Conservation (phyloP, 2,888 invertebrate genomes). For the Nysson spinosus region DNA sequence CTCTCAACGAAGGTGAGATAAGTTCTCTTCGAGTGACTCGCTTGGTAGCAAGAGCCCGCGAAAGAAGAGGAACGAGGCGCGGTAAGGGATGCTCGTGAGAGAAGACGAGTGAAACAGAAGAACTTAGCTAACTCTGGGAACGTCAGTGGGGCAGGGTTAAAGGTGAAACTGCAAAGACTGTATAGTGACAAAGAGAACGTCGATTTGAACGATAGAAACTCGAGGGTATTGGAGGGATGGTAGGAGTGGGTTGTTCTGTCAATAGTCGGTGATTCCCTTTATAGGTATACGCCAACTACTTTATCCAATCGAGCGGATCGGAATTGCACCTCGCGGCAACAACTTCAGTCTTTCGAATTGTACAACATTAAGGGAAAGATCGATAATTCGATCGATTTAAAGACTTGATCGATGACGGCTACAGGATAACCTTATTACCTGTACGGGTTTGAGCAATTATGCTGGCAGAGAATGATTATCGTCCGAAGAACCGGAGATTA, state of each 20-base stretch:
- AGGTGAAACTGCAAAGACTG: conserved; percentile 53
- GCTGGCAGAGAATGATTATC: conserved; percentile 55
- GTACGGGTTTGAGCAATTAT: conserved; percentile 56
- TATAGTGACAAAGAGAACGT: conserved; percentile 46
- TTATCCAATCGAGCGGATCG: conserved; percentile 51
- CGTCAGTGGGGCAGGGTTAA: conserved; percentile 31
- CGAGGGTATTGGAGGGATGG: background rate
- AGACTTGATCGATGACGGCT: conserved; percentile 52
- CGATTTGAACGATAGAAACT: conserved; percentile 5
- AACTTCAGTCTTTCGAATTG: conserved; percentile 4
- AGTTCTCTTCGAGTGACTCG: conserved; percentile 49
- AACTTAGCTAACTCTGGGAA: conserved; percentile 17
- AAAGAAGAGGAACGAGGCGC: conserved; percentile 3
- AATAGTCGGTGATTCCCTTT: conserved; percentile 50
- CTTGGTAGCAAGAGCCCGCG: conserved; percentile 31
- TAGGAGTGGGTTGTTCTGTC: conserved; percentile 22
- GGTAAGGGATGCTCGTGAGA: background rate
- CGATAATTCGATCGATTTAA: conserved; percentile 46
- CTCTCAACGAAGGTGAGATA: conserved; percentile 40
- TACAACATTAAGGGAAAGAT: conserved; percentile 2
- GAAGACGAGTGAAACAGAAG: conserved; percentile 1
- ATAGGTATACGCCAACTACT: conserved; percentile 42
- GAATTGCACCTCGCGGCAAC: conserved; percentile 39
- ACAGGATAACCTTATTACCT: conserved; percentile 53
- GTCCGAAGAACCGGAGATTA: conserved; percentile 41